Base-by-base conservation (phyloP, 2,888 invertebrate species). In the Calameuta filiformis region DNA sequence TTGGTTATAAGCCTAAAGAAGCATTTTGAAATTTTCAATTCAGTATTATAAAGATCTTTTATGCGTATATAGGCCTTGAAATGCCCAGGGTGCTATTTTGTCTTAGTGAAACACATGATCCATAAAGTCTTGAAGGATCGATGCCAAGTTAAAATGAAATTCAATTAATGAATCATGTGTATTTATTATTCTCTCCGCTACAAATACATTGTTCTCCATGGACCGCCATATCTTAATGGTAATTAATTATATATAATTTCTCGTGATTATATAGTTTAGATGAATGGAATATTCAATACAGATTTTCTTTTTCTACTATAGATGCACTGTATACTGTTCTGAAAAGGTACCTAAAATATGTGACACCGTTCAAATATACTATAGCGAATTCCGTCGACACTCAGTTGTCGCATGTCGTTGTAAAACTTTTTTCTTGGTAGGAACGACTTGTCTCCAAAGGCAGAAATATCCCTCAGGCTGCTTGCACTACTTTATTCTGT, bases 401-500 rank as follows among this genome's bases (percentile, higher is more conserved):
- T 9, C 56, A 9, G 9, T 56, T 23, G 9, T 23, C 23, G 56
- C 23, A 23, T 6, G 15, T 9, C 23, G 23, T 9, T 56, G 23
- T 23, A 56, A 56, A 56, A 56, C 9, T 2, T 56, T 15, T 3
- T 37, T 40, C 23, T 56, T 56, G 23, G 23, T 23, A 56, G 56
- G 2, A 56, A 56, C 56, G 15, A 23, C 23, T 56, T 56, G 23
- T 56, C 9, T 23, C 23, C 23, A 56, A 56, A 9, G 23, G 56
- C 56, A 56, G 23, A 23, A 56, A 56, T 56, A 23, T 23, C 1
- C 56, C 75, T 88, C 81, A 91, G 82, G 90, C 90, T 69, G 90
- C 90, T 83, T 91, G 91, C 40, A 91, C 89, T 73, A 91, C 87
- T 87, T 91, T 91, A 78, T 81, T 89, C 75, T 91, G 90, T 31